Conservation (phyloP, 2,797 vertebrate genomes). For the Leucoraja ocellata region DNA sequence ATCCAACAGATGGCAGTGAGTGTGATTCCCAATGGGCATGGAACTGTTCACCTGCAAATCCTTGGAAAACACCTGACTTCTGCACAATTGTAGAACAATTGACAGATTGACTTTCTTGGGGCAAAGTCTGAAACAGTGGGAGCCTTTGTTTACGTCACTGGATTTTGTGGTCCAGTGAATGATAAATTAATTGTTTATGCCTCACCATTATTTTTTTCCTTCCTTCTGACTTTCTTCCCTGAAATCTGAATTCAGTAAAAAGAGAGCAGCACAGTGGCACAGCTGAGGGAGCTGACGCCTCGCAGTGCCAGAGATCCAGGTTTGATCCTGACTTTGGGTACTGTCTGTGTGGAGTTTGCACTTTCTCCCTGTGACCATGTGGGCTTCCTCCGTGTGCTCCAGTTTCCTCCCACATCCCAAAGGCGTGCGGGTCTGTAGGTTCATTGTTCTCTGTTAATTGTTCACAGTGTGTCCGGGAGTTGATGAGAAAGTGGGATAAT, state of each 20-base stretch:
- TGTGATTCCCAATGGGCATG: not conserved
- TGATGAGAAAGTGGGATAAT: too few relatives aligned
- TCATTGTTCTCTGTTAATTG: too few relatives aligned
- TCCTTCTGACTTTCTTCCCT: not conserved
- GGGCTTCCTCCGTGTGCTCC: too few relatives aligned
- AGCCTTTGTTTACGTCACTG: not conserved
- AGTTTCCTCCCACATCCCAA: too few relatives aligned
- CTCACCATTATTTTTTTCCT: not conserved
- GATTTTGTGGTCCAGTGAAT: not conserved
- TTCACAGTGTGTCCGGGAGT: too few relatives aligned
- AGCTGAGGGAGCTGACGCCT: too few relatives aligned
- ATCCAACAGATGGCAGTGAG: constrained; percentile 18
- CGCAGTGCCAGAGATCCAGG: too few relatives aligned
- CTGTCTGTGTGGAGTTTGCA: too few relatives aligned
- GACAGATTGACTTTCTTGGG: not conserved
- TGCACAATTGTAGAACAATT: not conserved
- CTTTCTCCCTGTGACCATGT: too few relatives aligned
- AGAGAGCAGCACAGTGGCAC: too few relatives aligned
- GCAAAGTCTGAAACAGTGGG: not conserved
- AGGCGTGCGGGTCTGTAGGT: too few relatives aligned
- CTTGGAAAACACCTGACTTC: not conserved
- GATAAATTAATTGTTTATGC: not conserved
- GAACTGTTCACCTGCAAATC: not conserved
- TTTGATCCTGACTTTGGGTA: too few relatives aligned
- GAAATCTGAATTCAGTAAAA: not conserved